Evolutionary conservation across 2,888 invertebrate species (phyloP).

Genomic region (Melanostoma scalare): DNA sequence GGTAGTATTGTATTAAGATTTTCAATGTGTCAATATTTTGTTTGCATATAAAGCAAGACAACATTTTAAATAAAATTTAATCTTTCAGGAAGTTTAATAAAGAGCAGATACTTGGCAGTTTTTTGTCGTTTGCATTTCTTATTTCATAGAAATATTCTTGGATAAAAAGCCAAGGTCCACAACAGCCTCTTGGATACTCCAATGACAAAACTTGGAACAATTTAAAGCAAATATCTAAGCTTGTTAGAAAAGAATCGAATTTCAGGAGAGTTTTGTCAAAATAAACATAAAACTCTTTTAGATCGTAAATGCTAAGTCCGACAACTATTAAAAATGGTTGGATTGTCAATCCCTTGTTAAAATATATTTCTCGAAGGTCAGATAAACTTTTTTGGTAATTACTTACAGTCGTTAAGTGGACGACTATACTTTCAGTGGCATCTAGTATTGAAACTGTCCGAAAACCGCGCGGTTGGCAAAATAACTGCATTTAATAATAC

Average conservation of each 20-base stretch:
- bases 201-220: constrained; percentile 3
- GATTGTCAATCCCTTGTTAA: not conserved
- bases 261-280: constrained; percentile 50
- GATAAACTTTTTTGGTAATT: not conserved
- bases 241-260: constrained; percentile 42
- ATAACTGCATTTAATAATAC: no score
- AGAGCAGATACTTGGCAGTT: not conserved
- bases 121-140: not conserved
- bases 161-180: constrained; percentile 10
- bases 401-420: not conserved
- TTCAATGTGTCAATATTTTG: not conserved
- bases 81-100: not conserved
- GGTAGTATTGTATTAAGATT: not conserved
- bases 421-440: not conserved
- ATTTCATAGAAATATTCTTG: constrained; percentile 10
- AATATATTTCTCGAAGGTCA: not conserved
- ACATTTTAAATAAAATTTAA: not conserved
- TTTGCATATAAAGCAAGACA: not conserved
- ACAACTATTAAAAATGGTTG: constrained; percentile 3
- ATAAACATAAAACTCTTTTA: constrained; percentile 43
- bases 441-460: not conserved
- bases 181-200: constrained; percentile 1
- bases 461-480: no score
- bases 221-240: constrained; percentile 53
- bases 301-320: constrained; percentile 4